These are phyloP conservation scores for Lepus oiostolus DNA, from an alignment of 2,797 vertebrate species.

Conservation along the genomic window DNA sequence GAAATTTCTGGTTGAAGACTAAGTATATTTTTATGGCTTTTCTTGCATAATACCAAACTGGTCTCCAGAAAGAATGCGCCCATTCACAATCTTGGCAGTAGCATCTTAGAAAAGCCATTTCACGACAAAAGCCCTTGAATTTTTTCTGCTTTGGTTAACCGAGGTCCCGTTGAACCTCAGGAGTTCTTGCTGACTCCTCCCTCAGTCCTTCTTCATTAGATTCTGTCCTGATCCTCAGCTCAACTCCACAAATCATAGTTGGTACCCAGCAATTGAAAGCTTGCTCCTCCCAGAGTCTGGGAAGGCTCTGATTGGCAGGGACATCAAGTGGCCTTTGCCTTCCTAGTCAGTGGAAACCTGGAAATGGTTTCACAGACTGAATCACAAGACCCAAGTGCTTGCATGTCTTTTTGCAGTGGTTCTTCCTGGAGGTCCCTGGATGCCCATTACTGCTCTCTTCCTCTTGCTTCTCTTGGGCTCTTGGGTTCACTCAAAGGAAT, in stretches of 20 bases:
- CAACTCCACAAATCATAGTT: background rate
- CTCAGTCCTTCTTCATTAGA: background rate
- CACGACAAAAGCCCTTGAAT: background rate
- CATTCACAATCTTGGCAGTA: background rate
- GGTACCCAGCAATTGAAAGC: background rate
- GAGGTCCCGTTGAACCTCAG: background rate
- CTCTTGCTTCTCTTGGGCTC: background rate
- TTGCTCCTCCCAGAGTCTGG: background rate
- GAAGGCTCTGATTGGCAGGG: background rate
- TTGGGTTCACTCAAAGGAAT: slow-evolving; percentile 1
- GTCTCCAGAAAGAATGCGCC: slow-evolving; percentile 25
- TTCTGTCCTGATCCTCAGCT: background rate
- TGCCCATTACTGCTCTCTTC: background rate
- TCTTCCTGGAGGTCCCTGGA: background rate
- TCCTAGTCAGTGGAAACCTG: background rate
- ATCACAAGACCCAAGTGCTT: background rate
- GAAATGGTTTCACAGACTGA: slow-evolving; percentile 6
- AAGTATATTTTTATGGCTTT: slow-evolving; percentile 5
- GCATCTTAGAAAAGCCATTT: background rate
- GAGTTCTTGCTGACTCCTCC: slow-evolving; percentile 1
- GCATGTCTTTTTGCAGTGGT: background rate
- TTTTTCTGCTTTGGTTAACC: background rate
- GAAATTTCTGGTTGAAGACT: background rate
- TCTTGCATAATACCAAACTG: background rate
- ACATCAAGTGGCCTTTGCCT: background rate